Conservation (phyloP, 2,888 invertebrate genomes). For the Nomada hirtipes region DNA sequence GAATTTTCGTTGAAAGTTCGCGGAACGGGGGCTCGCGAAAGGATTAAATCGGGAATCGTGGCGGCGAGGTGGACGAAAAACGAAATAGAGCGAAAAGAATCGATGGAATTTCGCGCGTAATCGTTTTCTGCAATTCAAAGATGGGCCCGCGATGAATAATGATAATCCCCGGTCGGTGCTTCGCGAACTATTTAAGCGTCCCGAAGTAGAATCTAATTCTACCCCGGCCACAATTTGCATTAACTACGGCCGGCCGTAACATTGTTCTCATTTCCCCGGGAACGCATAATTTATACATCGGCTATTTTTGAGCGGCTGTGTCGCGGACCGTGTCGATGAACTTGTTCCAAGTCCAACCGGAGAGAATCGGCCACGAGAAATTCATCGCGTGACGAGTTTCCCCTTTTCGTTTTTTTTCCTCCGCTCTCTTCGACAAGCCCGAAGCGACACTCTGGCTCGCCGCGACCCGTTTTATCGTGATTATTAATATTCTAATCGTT, state of each 20-base stretch:
- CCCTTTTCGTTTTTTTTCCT: slow-evolving; percentile 2
- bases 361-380: slow-evolving; percentile 51
- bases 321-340: slow-evolving; percentile 65
- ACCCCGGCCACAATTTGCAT: slow-evolving; percentile 59
- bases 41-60: background rate
- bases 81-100: background rate
- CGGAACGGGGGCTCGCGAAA: no score
- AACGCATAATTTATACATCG: slow-evolving; percentile 64
- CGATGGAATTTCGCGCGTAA: slow-evolving; percentile 26
- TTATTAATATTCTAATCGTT: background rate
- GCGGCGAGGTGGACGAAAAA: background rate
- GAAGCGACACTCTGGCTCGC: background rate
- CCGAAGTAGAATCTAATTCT: slow-evolving; percentile 57
- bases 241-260: slow-evolving; percentile 55
- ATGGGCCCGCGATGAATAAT: slow-evolving; percentile 53
- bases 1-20: background rate
- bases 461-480: background rate
- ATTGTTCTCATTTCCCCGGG: slow-evolving; percentile 61
- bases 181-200: slow-evolving; percentile 57
- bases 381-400: slow-evolving; percentile 47
- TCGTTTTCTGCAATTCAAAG: slow-evolving; percentile 53
- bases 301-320: slow-evolving; percentile 63
- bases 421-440: background rate
- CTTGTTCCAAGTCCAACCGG: slow-evolving; percentile 57
- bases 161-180: slow-evolving; percentile 51